phyloP scores from a whole-genome alignment of 1,140 invertebrate genomes.

The Drosophila tani region DNA sequence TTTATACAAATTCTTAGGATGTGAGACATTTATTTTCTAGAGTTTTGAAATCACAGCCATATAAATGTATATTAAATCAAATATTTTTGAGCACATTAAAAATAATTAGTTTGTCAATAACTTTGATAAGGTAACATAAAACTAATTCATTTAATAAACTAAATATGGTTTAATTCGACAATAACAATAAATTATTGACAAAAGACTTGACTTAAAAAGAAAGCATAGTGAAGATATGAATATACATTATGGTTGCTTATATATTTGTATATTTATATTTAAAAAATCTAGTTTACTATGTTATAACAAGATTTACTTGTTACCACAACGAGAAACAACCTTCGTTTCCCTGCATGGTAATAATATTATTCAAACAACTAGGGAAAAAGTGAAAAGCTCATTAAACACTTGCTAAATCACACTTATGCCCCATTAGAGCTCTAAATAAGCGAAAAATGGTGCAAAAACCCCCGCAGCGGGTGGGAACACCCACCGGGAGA shows the following conservation, averaged over 20 bases:
- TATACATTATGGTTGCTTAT: not conserved
- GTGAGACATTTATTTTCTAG: not conserved
- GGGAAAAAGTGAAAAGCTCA: conserved; percentile 70
- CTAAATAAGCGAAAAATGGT: conserved; percentile 78
- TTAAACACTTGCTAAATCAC: conserved; percentile 81
- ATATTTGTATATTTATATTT: not conserved
- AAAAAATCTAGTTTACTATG: not conserved
- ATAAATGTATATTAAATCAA: too few relatives aligned
- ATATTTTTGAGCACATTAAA: too few relatives aligned
- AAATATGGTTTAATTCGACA: too few relatives aligned
- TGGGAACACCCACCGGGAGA: not conserved
- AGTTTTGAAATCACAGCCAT: too few relatives aligned
- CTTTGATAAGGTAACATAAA: too few relatives aligned
- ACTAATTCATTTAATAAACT: too few relatives aligned
- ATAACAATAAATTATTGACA: too few relatives aligned
- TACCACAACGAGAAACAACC: not conserved
- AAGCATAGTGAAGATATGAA: not conserved
- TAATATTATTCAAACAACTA: conserved; percentile 5
- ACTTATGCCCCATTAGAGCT: conserved; percentile 80
- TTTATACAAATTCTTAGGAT: not conserved
- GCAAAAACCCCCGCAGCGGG: conserved; percentile 22
- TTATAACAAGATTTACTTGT: not conserved
- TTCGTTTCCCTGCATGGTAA: not conserved
- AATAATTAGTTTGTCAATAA: too few relatives aligned
- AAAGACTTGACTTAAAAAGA: too few relatives aligned